Evolutionary conservation across 2,113 vertebrate genomes (phyloP).

Genomic region (Nematolebias whitei): DNA sequence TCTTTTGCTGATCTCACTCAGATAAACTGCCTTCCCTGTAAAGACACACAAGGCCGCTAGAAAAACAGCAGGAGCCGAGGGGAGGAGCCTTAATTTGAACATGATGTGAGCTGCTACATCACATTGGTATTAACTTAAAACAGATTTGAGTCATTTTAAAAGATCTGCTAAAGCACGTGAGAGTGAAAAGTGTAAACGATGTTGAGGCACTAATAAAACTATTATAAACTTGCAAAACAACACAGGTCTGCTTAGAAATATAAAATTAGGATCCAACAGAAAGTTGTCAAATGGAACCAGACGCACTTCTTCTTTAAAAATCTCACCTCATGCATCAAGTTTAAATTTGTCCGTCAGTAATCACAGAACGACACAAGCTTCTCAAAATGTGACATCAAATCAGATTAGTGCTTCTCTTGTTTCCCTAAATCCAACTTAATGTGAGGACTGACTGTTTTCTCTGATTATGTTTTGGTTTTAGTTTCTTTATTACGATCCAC

Average conservation of each 20-base stretch:
- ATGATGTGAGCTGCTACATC: conserved; percentile 41
- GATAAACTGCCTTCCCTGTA: conserved; percentile 26
- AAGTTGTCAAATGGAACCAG: conserved; percentile 21
- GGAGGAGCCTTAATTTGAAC: conserved; percentile 53
- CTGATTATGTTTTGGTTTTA: conserved; percentile 1
- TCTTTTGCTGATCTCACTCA: conserved; percentile 37
- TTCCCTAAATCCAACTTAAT: conserved; percentile 14
- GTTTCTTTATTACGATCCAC: conserved; percentile 14
- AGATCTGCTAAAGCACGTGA: background rate
- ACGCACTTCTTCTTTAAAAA: conserved; percentile 24
- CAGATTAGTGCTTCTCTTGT: conserved; percentile 6
- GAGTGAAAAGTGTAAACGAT: background rate
- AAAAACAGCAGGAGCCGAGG: conserved; percentile 30
- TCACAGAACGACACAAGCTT: conserved; percentile 22
- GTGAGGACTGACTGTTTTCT: conserved; percentile 4
- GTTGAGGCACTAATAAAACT: too few relatives aligned
- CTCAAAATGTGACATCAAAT: conserved; percentile 36
- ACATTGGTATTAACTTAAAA: conserved; percentile 21
- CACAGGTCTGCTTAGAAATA: background rate
- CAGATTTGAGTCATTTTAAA: background rate
- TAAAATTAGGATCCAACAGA: background rate
- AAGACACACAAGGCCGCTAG: conserved; percentile 27
- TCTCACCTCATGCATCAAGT: conserved; percentile 19
- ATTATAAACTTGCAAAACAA: too few relatives aligned
- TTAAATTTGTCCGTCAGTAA: conserved; percentile 9